These are phyloP conservation scores for Abramis brama DNA, from an alignment of 2,113 vertebrate species.

Conservation along the genomic window DNA sequence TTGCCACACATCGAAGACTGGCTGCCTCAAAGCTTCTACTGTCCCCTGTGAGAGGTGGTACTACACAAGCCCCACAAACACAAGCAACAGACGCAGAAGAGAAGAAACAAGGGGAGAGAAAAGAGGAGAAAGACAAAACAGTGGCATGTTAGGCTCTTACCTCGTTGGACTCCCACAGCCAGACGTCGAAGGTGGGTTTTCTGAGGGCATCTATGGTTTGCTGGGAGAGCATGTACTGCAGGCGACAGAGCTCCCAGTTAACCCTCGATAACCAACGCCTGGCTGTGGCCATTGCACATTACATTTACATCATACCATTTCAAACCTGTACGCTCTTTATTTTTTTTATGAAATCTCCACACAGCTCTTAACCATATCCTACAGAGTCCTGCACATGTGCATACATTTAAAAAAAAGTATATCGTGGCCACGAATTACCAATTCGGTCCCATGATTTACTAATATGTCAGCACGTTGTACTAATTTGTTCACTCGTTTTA, in stretches of 20 bases:
- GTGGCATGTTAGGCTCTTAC: conserved; percentile 61
- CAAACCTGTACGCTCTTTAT: background rate
- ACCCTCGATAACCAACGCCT: conserved; percentile 54
- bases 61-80: conserved; percentile 67
- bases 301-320: background rate
- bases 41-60: conserved; percentile 93
- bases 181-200: conserved; percentile 69
- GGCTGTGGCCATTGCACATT: conserved; percentile 49
- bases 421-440: too few species aligned
- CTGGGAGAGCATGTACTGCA: conserved; percentile 73
- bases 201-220: conserved; percentile 72
- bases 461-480: too few species aligned
- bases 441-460: too few species aligned
- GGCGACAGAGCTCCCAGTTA: conserved; percentile 69
- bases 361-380: background rate
- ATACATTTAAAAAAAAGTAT: too few species aligned
- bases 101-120: conserved; percentile 35
- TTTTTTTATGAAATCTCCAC: background rate
- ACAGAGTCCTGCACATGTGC: too few species aligned
- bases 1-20: conserved; percentile 93
- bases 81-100: conserved; percentile 33
- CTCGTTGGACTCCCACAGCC: conserved; percentile 74
- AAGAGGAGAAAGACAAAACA: conserved; percentile 38
- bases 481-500: too few species aligned
- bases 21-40: conserved; percentile 86